phyloP scores from a whole-genome alignment of 1,140 invertebrate species.

The Oncopodura yosiiana region DNA sequence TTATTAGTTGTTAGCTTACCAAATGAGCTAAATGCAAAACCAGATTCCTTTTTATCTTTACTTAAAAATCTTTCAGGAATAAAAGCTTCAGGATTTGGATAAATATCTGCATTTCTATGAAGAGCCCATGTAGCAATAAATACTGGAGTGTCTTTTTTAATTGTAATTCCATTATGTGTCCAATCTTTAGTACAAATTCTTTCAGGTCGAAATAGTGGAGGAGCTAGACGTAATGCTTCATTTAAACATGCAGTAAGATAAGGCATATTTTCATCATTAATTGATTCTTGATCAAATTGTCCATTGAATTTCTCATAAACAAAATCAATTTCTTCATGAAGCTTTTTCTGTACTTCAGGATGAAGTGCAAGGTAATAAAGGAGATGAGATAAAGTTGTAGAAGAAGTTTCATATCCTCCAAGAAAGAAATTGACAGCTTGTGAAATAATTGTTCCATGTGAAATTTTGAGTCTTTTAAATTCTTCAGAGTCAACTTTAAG shows the following conservation, averaged over 20 bases:
- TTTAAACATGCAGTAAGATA: constrained; percentile 26
- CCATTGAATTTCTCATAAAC: constrained; percentile 36
- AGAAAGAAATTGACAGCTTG: constrained; percentile 56
- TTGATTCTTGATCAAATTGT: constrained; percentile 37
- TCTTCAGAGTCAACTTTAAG: neutral
- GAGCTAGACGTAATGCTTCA: constrained; percentile 18
- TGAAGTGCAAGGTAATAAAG: constrained; percentile 50
- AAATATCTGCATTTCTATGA: constrained; percentile 45
- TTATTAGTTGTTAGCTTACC: too few relatives aligned
- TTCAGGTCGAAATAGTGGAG: constrained; percentile 26
- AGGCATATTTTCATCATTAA: constrained; percentile 36
- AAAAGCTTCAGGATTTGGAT: constrained; percentile 46
- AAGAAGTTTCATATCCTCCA: constrained; percentile 55
- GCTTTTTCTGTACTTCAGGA: constrained; percentile 46
- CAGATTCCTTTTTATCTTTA: constrained; percentile 41
- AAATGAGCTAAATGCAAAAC: constrained; percentile 46
- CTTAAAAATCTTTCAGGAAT: constrained; percentile 49
- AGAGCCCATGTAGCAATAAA: constrained; percentile 44
- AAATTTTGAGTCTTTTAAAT: constrained; percentile 40
- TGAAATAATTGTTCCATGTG: constrained; percentile 53
- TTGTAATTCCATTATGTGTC: constrained; percentile 6
- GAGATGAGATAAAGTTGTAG: constrained; percentile 46
- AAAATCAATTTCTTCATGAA: constrained; percentile 46
- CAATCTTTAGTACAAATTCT: constrained; percentile 33
- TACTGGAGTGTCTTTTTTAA: constrained; percentile 41